These are phyloP conservation scores for Forbesichthys agassizii DNA, from an alignment of 2,113 vertebrate species.

Conservation along the genomic window DNA sequence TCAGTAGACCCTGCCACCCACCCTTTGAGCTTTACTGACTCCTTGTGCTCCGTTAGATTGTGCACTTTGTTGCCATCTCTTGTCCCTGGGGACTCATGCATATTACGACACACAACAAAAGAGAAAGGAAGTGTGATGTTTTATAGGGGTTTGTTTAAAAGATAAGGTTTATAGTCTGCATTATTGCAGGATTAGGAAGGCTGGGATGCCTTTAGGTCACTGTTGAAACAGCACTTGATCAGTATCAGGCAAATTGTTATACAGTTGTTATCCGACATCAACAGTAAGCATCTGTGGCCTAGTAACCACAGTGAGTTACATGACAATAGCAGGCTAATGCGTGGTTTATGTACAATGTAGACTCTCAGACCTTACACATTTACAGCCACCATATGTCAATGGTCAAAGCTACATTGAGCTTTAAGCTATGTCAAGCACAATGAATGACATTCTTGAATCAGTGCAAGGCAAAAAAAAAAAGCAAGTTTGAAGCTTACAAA, in stretches of 20 bases:
- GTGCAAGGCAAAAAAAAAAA: neutral
- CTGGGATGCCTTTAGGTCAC: constrained; percentile 42
- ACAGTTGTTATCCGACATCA: neutral
- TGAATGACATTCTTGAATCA: constrained; percentile 25
- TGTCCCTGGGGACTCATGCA: constrained; percentile 48
- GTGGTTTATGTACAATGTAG: no score
- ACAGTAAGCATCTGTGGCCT: neutral
- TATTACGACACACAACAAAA: constrained; percentile 49
- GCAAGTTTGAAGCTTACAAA: no score
- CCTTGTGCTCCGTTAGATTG: neutral
- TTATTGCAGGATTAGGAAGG: constrained; percentile 51
- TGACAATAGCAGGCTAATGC: no score
- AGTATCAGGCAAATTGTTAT: constrained; percentile 30
- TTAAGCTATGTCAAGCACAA: neutral
- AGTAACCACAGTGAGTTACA: neutral
- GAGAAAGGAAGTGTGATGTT: constrained; percentile 62
- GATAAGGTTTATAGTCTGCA: constrained; percentile 65
- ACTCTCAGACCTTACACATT: neutral
- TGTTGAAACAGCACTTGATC: constrained; percentile 39
- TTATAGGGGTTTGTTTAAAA: constrained; percentile 59
- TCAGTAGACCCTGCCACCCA: constrained; percentile 1
- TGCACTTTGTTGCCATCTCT: constrained; percentile 11
- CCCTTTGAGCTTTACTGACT: constrained; percentile 17
- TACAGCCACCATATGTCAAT: neutral
- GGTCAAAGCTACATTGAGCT: neutral